These are phyloP conservation scores for Amblyopsis hoosieri DNA, from an alignment of 2,797 vertebrate species.

Conservation along the genomic window DNA sequence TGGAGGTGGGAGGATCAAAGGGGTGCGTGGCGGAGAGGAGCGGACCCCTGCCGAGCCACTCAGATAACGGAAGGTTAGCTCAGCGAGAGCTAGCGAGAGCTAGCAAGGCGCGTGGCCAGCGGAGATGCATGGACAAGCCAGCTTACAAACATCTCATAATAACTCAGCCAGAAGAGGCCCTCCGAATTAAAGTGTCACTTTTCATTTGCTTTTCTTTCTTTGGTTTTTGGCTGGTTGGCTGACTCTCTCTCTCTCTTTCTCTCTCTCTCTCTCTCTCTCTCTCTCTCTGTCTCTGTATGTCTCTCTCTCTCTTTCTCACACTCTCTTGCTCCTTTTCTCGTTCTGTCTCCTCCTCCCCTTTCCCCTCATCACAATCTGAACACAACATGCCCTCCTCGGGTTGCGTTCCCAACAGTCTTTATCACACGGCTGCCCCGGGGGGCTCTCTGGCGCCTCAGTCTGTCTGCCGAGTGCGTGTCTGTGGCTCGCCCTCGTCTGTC, in stretches of 20 bases:
- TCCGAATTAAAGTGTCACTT: conserved; percentile 86
- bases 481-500: conserved; percentile 54
- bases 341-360: not conserved
- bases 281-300: conserved; percentile 38
- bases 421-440: conserved; percentile 68
- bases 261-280: conserved; percentile 31
- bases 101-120: conserved; percentile 72
- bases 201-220: conserved; percentile 81
- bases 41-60: conserved; percentile 65
- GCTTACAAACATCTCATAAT: conserved; percentile 84
- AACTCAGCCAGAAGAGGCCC: conserved; percentile 80
- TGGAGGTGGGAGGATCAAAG: conserved; percentile 70
- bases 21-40: conserved; percentile 50
- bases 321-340: not conserved
- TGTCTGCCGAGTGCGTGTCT: conserved; percentile 66
- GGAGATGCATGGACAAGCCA: conserved; percentile 76
- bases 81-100: conserved; percentile 67
- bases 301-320: conserved; percentile 16
- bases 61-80: conserved; percentile 73
- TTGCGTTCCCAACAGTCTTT: conserved; percentile 71
- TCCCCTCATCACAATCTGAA: conserved; percentile 57
- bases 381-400: conserved; percentile 66
- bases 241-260: conserved; percentile 38
- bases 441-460: conserved; percentile 71
- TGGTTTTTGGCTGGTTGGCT: conserved; percentile 68